Evolutionary conservation across 2,797 vertebrate genomes (phyloP).

Genomic region (Gambusia yucatana): DNA sequence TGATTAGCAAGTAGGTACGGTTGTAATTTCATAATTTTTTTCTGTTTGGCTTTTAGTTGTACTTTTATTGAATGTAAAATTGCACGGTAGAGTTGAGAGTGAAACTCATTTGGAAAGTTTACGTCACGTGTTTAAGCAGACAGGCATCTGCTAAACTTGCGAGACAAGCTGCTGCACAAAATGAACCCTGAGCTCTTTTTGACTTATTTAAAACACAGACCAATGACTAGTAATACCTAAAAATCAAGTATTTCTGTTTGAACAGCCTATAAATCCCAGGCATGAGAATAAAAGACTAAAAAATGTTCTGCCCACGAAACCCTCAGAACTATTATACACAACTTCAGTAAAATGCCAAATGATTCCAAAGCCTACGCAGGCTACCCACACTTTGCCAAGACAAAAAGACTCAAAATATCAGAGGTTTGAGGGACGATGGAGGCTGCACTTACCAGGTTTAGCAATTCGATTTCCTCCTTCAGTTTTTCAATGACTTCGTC

Average conservation of each 20-base stretch:
- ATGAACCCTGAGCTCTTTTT: not conserved
- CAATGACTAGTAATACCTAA: not conserved
- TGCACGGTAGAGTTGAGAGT: not conserved
- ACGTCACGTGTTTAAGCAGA: not conserved
- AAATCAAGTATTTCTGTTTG: not conserved
- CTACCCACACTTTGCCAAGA: slow-evolving; percentile 38
- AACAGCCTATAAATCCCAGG: not conserved
- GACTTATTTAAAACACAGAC: not conserved
- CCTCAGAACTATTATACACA: slow-evolving; percentile 19
- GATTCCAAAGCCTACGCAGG: slow-evolving; percentile 36
- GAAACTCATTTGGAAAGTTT: slow-evolving; percentile 17
- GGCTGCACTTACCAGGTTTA: slow-evolving; percentile 90
- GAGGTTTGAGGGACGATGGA: slow-evolving; percentile 10
- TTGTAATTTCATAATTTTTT: slow-evolving; percentile 34
- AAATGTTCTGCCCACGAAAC: not conserved
- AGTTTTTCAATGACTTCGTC: slow-evolving; percentile 93
- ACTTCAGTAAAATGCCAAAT: slow-evolving; percentile 48
- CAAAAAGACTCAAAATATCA: slow-evolving; percentile 37
- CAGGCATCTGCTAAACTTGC: not conserved
- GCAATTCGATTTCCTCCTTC: slow-evolving; percentile 95
- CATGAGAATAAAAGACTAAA: not conserved
- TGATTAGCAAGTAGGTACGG: slow-evolving; percentile 39
- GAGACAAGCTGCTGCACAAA: not conserved
- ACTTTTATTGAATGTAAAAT: slow-evolving; percentile 23
- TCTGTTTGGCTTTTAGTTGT: not conserved